Percentiles rank a stretch among this genome's conserved stretches.
phyloP scores from a whole-genome alignment of 2,797 vertebrate species.

The Neopelma chrysocephalum region DNA sequence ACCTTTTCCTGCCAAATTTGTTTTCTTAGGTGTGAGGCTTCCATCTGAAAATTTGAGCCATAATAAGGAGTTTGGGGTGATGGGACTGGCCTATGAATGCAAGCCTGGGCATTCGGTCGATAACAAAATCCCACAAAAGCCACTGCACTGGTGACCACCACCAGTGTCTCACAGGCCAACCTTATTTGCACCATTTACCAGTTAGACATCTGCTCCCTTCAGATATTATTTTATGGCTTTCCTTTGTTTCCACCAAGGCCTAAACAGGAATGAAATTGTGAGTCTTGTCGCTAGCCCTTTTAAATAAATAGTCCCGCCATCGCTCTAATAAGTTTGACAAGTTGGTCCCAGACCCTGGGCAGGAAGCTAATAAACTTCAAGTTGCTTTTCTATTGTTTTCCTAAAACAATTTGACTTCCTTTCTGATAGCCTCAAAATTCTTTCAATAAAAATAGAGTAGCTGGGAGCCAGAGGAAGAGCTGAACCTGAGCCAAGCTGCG shows the following conservation, averaged over 20 bases:
- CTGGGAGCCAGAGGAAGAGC: conserved; percentile 71
- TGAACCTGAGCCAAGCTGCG: conserved; percentile 76
- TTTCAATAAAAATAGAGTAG: conserved; percentile 86
- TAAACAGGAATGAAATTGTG: conserved; percentile 66
- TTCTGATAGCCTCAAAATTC: conserved; percentile 81
- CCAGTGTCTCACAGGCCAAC: background rate
- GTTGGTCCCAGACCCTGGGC: conserved; percentile 58
- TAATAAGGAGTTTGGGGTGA: background rate
- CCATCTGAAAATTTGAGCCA: background rate
- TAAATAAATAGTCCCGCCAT: conserved; percentile 74
- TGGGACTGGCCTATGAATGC: background rate
- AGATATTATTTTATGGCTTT: conserved; percentile 67
- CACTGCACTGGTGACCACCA: background rate
- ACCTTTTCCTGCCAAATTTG: background rate
- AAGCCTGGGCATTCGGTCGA: background rate
- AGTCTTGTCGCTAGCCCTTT: conserved; percentile 50
- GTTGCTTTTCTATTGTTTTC: conserved; percentile 90
- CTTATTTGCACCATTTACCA: conserved; percentile 10
- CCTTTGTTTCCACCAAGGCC: conserved; percentile 58
- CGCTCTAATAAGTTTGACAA: conserved; percentile 65
- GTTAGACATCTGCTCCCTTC: conserved; percentile 39
- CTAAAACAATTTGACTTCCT: conserved; percentile 98
- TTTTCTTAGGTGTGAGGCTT: background rate
- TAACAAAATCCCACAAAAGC: background rate
- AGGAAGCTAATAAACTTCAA: conserved; percentile 81